phyloP scores from a whole-genome alignment of 2,797 vertebrate genomes.

The Xerus rutilus region DNA sequence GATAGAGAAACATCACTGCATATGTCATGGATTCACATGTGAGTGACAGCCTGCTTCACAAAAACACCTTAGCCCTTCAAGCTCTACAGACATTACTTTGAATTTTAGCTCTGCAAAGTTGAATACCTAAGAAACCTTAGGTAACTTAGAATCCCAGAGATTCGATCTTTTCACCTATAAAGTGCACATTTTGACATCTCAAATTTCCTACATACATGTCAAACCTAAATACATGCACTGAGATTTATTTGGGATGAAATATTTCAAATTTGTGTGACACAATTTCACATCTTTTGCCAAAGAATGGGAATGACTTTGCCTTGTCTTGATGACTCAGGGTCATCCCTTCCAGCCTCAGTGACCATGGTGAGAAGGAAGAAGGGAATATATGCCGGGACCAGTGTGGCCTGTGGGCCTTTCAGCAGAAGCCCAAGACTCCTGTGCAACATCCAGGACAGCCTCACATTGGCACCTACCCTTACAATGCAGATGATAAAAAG shows the following conservation, averaged over 20 bases:
- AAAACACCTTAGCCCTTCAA: not conserved
- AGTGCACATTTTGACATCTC: slow-evolving; percentile 28
- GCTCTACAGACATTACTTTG: not conserved
- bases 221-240: slow-evolving; percentile 15
- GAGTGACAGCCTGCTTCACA: not conserved
- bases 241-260: not conserved
- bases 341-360: not conserved
- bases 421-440: not conserved
- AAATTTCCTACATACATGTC: not conserved
- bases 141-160: not conserved
- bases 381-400: not conserved
- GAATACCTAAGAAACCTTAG: not conserved
- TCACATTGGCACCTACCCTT: not conserved
- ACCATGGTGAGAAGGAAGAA: not conserved
- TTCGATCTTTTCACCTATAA: not conserved
- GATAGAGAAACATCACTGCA: not conserved
- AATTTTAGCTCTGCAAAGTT: slow-evolving; percentile 22
- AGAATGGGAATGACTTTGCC: not conserved
- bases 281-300: not conserved
- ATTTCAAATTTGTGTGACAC: not conserved
- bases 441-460: not conserved
- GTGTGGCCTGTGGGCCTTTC: not conserved
- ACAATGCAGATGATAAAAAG: not conserved
- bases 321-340: not conserved
- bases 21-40: too few species aligned